Conservation (phyloP, 1,140 invertebrate species). For the Scaptomyza hsui region DNA sequence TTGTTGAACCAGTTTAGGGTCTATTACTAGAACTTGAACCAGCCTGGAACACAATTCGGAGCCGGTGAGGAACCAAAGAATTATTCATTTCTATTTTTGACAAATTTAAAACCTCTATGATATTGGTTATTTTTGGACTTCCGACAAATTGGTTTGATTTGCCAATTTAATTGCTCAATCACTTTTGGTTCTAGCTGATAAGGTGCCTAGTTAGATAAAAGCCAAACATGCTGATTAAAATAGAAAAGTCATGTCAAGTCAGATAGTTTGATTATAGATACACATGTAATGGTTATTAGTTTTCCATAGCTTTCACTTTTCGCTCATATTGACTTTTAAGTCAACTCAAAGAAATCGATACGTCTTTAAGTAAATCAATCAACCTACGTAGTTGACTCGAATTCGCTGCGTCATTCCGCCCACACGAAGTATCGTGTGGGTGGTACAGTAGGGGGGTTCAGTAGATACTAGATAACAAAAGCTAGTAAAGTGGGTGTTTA, state of each 20-base stretch:
- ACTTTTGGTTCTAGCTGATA: background rate
- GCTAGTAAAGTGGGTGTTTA: too few relatives aligned
- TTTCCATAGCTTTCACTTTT: background rate
- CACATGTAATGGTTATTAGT: too few relatives aligned
- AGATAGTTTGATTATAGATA: background rate
- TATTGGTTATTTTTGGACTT: too few relatives aligned
- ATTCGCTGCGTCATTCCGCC: background rate
- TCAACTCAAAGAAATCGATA: background rate
- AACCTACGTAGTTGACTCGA: background rate
- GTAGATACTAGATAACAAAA: background rate
- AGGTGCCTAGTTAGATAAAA: constrained; percentile 14
- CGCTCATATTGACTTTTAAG: too few relatives aligned
- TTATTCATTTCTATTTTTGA: too few relatives aligned
- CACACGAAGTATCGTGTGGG: too few relatives aligned
- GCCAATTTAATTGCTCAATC: background rate
- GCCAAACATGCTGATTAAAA: background rate
- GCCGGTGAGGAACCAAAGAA: too few relatives aligned
- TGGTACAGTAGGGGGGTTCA: background rate
- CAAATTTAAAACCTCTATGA: too few relatives aligned
- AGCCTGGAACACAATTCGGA: too few relatives aligned
- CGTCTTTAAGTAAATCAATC: background rate
- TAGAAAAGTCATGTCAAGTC: background rate
- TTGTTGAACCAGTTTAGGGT: background rate
- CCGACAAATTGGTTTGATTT: constrained; percentile 6
- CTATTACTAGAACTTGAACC: background rate